Evolutionary conservation across 2,888 invertebrate genomes (phyloP).

Genomic region (Pogonocherus hispidulus): DNA sequence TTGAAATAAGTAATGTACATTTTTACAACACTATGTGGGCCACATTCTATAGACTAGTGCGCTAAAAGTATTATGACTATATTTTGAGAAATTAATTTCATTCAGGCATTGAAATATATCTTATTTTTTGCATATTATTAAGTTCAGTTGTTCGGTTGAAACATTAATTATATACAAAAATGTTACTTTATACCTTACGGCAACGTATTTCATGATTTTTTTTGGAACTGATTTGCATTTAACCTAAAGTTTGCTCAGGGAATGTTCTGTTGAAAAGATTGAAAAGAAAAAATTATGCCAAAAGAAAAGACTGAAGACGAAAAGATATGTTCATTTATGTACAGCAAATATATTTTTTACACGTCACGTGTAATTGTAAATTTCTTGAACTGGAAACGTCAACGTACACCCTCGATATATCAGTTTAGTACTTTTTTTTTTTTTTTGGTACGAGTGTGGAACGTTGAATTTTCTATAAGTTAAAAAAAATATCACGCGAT

Average conservation of each 20-base stretch:
- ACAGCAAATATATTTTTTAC: constrained; percentile 30
- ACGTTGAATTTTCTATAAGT: constrained; percentile 33
- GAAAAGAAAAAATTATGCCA: constrained; percentile 41
- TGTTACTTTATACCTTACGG: constrained; percentile 9
- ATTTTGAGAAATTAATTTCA: too few species aligned
- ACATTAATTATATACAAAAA: background rate
- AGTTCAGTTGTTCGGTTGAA: too few species aligned
- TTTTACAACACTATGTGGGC: too few species aligned
- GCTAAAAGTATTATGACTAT: too few species aligned
- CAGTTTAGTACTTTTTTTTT: background rate
- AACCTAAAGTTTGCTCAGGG: constrained; percentile 35
- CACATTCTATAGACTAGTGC: too few species aligned
- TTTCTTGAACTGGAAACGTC: constrained; percentile 13
- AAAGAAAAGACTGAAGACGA: constrained; percentile 44
- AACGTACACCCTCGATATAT: constrained; percentile 4
- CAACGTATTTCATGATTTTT: constrained; percentile 7
- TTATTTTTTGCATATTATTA: too few species aligned
- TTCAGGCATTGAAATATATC: too few species aligned
- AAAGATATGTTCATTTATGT: constrained; percentile 26
- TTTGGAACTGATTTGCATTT: constrained; percentile 19
- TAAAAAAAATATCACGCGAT: constrained; percentile 7
- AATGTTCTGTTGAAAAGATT: constrained; percentile 28
- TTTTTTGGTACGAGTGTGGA: constrained; percentile 21
- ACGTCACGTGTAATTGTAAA: constrained; percentile 25
- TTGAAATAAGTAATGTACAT: too few species aligned